Evolutionary conservation across 2,888 invertebrate species (phyloP).

Genomic region (Rambutsinella grinnellia): DNA sequence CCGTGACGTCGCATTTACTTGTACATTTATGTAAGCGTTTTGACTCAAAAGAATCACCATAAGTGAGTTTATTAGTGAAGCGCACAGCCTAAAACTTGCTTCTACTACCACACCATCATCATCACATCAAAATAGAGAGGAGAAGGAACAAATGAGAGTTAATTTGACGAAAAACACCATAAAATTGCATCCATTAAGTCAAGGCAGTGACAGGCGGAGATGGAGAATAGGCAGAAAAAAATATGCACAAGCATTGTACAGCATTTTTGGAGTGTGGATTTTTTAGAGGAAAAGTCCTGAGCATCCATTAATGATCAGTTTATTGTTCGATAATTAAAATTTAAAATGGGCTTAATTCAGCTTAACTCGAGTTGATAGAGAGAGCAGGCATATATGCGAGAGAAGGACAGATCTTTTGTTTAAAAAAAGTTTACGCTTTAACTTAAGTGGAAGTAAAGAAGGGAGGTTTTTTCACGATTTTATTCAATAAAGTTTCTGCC

Average conservation of each 20-base stretch:
- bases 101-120: too few species aligned
- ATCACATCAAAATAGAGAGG: slow-evolving; percentile 1
- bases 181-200: slow-evolving; percentile 57
- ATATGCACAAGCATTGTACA: background rate
- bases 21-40: background rate
- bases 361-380: slow-evolving; percentile 49
- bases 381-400: background rate
- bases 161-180: slow-evolving; percentile 55
- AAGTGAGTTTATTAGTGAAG: too few species aligned
- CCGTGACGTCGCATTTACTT: slow-evolving; percentile 55
- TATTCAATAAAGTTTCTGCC: too few species aligned
- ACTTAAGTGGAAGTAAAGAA: background rate
- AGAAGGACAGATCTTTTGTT: background rate
- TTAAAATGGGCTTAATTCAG: slow-evolving; percentile 55
- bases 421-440: background rate
- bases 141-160: slow-evolving; percentile 47
- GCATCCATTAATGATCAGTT: slow-evolving; percentile 50
- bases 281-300: slow-evolving; percentile 39
- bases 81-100: background rate
- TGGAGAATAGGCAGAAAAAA: slow-evolving; percentile 2
- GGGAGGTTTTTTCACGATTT: background rate
- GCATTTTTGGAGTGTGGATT: background rate
- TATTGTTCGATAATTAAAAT: slow-evolving; percentile 56
- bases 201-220: slow-evolving; percentile 36
- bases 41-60: background rate